Evolutionary conservation across 2,888 invertebrate genomes (phyloP).

Genomic region (Smittia sp.): DNA sequence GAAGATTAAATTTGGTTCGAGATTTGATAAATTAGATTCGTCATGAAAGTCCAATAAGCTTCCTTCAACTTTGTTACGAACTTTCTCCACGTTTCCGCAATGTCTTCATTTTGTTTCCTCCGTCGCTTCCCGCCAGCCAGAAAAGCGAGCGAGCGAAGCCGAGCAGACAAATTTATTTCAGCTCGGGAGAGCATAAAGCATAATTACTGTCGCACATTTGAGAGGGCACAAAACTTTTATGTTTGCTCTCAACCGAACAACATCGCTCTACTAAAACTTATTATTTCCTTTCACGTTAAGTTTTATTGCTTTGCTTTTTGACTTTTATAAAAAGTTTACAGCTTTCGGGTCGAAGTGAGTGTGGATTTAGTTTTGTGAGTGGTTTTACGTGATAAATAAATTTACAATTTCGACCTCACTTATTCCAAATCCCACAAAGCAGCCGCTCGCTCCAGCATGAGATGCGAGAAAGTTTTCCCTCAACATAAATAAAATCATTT

Average conservation of each 20-base stretch:
- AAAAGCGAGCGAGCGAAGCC: too few relatives aligned
- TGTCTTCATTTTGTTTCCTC: background rate
- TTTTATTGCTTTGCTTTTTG: background rate
- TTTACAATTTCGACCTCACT: background rate
- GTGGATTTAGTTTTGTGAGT: background rate
- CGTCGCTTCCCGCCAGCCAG: too few relatives aligned
- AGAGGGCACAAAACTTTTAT: background rate
- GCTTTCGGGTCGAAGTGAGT: background rate
- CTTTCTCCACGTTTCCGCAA: background rate
- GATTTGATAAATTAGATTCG: background rate
- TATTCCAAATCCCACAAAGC: background rate
- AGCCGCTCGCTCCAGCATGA: background rate
- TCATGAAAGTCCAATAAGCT: background rate
- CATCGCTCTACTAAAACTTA: background rate
- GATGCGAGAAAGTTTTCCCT: background rate
- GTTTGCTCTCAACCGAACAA: background rate
- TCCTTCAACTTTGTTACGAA: background rate
- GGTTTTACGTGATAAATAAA: background rate
- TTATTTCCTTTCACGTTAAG: background rate
- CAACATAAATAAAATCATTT: constrained; percentile 3
- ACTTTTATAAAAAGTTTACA: background rate
- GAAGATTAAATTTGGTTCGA: background rate
- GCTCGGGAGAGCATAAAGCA: constrained; percentile 36
- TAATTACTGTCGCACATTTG: constrained; percentile 34
- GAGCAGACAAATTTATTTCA: background rate